Evolutionary conservation across 2,888 invertebrate species (phyloP).

Genomic region (Allygus modestus): DNA sequence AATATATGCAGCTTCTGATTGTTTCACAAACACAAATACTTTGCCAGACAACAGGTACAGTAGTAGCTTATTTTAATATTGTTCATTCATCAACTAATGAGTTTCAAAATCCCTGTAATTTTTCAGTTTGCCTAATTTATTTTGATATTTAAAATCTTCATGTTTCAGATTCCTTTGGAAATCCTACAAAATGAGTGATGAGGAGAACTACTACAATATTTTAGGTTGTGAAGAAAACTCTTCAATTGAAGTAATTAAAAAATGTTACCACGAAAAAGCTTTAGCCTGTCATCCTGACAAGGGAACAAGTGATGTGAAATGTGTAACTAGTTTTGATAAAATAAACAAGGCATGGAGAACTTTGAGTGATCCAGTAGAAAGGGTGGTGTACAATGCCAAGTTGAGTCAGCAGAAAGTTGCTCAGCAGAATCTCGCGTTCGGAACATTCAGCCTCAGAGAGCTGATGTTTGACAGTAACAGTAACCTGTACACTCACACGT

Average conservation of each 20-base stretch:
- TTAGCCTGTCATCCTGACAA: slow-evolving; percentile 35
- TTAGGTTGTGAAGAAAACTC: slow-evolving; percentile 49
- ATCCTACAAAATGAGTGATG: neutral
- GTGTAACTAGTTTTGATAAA: slow-evolving; percentile 4
- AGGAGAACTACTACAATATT: slow-evolving; percentile 29
- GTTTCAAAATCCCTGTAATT: too few species aligned
- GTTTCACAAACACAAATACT: too few species aligned
- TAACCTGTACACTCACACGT: slow-evolving; percentile 4
- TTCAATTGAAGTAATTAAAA: slow-evolving; percentile 28
- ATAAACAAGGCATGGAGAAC: slow-evolving; percentile 42
- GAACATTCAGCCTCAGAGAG: neutral
- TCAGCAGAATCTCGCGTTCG: slow-evolving; percentile 15
- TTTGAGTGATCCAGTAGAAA: slow-evolving; percentile 11
- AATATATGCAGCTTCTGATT: too few species aligned
- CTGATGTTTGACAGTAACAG: neutral
- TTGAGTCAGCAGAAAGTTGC: neutral
- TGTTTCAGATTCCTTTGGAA: too few species aligned
- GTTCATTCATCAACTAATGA: too few species aligned
- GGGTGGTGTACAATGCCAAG: slow-evolving; percentile 34
- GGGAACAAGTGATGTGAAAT: neutral
- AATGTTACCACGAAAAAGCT: slow-evolving; percentile 49
- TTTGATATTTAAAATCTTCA: too few species aligned
- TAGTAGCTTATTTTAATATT: too few species aligned
- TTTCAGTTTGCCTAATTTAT: too few species aligned
- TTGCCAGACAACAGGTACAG: too few species aligned